Evolutionary conservation across 1,140 invertebrate species (phyloP).

Genomic region (Sitobion miscanthi): DNA sequence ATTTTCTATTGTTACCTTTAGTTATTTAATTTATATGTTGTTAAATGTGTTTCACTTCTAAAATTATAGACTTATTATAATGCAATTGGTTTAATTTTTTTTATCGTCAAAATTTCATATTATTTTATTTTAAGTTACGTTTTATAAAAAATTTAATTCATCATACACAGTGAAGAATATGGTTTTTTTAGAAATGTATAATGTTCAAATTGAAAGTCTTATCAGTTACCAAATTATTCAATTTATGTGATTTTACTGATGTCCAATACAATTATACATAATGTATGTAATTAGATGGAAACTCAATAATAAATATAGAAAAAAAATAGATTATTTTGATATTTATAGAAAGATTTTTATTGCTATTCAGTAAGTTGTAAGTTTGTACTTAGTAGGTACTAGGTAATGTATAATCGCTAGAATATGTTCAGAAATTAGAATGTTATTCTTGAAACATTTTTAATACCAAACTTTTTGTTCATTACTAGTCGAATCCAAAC

Average conservation of each 20-base stretch:
- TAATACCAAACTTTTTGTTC: too few species aligned
- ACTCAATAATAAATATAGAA: not conserved
- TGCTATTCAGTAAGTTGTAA: too few species aligned
- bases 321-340: not conserved
- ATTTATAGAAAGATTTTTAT: too few species aligned
- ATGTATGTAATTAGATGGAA: not conserved
- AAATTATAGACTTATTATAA: constrained; percentile 7
- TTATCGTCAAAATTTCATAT: not conserved
- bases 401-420: too few species aligned
- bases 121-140: not conserved
- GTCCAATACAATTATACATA: not conserved
- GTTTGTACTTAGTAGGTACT: too few species aligned
- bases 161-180: not conserved
- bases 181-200: not conserved
- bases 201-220: not conserved
- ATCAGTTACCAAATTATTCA: not conserved
- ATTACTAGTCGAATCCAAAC: too few species aligned
- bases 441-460: too few species aligned
- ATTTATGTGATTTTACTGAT: not conserved
- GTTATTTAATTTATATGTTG: constrained; percentile 29
- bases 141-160: not conserved
- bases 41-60: constrained; percentile 25
- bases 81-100: not conserved
- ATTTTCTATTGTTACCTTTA: constrained; percentile 28
- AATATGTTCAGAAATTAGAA: too few species aligned